These are phyloP conservation scores for Pogoniulus pusillus DNA, from an alignment of 2,797 vertebrate genomes.

Conservation along the genomic window DNA sequence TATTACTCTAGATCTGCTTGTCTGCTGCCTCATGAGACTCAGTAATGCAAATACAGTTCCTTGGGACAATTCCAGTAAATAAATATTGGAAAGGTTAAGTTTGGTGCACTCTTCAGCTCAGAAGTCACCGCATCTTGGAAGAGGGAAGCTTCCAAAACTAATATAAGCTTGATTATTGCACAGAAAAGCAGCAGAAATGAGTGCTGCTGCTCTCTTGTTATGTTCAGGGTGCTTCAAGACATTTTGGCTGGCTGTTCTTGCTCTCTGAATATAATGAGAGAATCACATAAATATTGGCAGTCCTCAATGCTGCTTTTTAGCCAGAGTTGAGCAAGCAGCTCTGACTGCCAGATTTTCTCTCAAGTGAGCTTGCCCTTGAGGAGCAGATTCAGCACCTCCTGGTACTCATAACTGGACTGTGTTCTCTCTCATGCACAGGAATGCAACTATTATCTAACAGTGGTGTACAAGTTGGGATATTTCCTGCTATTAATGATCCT, in stretches of 20 bases:
- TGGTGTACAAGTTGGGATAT: neutral
- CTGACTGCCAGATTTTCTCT: neutral
- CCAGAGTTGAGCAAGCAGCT: neutral
- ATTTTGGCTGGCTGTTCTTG: neutral
- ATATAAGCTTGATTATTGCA: neutral
- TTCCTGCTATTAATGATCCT: neutral
- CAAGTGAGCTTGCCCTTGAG: neutral
- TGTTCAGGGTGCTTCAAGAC: neutral
- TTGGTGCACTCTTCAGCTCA: neutral
- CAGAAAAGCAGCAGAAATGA: neutral
- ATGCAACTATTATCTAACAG: neutral
- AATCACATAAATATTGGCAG: neutral
- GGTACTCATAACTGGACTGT: neutral
- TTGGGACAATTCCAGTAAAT: neutral
- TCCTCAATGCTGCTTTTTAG: neutral
- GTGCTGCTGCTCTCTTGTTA: neutral
- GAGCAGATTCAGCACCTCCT: neutral
- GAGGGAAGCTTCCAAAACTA: neutral
- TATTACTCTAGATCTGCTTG: neutral
- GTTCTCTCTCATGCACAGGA: neutral
- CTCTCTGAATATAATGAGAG: neutral
- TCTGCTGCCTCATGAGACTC: neutral
- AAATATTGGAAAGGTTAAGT: neutral
- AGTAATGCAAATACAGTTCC: neutral
- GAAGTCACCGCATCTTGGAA: neutral